Percentiles rank a stretch among this genome's conserved stretches.
Evolutionary conservation across 1,140 invertebrate genomes (phyloP).

Genomic region (Pogonomyrmex barbatus): DNA sequence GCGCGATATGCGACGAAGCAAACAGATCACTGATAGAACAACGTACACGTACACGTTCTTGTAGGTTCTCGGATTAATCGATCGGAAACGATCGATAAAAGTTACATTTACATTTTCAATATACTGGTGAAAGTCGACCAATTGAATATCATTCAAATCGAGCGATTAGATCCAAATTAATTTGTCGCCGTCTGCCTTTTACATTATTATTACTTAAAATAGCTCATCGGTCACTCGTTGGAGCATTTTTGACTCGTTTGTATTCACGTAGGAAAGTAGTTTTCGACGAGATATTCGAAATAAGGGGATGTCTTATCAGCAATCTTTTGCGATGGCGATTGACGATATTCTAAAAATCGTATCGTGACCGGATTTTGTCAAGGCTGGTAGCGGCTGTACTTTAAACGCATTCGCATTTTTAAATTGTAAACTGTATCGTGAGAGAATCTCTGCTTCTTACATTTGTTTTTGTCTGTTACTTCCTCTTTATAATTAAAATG

Average conservation of each 20-base stretch:
- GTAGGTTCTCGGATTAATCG: conserved; percentile 25
- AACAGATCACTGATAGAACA: background rate
- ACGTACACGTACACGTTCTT: background rate
- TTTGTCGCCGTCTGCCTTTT: background rate
- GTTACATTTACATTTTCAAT: background rate
- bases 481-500: conserved; percentile 13
- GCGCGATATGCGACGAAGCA: background rate
- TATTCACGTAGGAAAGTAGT: background rate
- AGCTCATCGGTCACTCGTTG: background rate
- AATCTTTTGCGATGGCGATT: background rate
- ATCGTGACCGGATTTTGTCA: background rate
- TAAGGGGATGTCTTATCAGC: background rate
- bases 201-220: conserved; percentile 32
- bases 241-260: background rate
- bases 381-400: background rate
- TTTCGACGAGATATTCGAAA: background rate
- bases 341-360: background rate
- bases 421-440: background rate
- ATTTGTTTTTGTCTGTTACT: background rate
- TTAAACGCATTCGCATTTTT: background rate
- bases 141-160: background rate
- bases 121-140: background rate
- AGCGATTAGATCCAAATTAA: background rate
- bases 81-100: background rate
- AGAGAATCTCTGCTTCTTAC: background rate